A percentile compares a stretch with the other conserved stretches of the same genome.
phyloP scores from a whole-genome alignment of 2,113 vertebrate genomes.

The Zosterops pallidus region DNA sequence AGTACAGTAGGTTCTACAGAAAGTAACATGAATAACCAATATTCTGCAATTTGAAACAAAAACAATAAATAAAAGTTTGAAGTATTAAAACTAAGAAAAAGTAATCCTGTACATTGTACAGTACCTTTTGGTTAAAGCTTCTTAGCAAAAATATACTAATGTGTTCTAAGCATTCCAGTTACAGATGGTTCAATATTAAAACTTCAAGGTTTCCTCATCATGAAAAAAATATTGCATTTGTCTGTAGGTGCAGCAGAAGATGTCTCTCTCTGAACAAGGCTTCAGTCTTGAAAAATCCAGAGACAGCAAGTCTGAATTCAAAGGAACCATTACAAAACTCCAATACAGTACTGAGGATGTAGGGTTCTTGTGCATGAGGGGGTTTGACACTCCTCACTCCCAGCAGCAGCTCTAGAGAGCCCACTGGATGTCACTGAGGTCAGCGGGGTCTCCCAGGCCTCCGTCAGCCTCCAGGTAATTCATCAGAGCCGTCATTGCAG shows the following conservation, averaged over 20 bases:
- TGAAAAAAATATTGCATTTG: conserved; percentile 58
- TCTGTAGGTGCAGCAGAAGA: conserved; percentile 33
- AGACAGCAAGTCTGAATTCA: conserved; percentile 11
- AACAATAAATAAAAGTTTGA: conserved; percentile 55
- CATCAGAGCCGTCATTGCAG: conserved; percentile 89
- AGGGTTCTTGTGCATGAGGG: conserved; percentile 19
- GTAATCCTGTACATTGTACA: conserved; percentile 45
- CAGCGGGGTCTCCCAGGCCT: conserved; percentile 81
- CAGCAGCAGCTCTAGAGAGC: conserved; percentile 75
- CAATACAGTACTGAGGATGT: conserved; percentile 65
- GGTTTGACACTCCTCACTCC: not conserved
- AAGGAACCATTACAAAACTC: not conserved
- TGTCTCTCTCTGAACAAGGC: conserved; percentile 28
- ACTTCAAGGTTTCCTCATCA: not conserved
- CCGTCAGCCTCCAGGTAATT: conserved; percentile 91
- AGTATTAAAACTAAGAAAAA: conserved; percentile 45
- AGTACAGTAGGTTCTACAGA: conserved; percentile 7
- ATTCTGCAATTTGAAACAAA: conserved; percentile 15
- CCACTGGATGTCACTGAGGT: conserved; percentile 89
- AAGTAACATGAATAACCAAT: not conserved
- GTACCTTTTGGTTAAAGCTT: conserved; percentile 55
- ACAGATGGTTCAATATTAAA: conserved; percentile 30
- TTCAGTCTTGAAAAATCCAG: conserved; percentile 43
- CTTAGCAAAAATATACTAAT: conserved; percentile 65
- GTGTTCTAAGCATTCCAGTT: conserved; percentile 42